Evolutionary conservation across 2,888 invertebrate species (phyloP).

Genomic region (Caenorhabditis uteleia): DNA sequence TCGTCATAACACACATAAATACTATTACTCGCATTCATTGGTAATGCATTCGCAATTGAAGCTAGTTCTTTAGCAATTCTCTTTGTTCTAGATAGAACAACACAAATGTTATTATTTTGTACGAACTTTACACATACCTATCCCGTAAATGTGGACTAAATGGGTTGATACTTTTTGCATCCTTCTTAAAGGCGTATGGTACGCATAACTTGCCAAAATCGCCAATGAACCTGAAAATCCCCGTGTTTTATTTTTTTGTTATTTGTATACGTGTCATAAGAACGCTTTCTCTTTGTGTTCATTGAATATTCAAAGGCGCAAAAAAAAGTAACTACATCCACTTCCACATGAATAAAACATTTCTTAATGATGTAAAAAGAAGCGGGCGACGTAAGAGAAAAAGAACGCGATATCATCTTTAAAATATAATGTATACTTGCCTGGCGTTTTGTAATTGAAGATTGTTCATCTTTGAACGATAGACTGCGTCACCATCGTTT

Average conservation of each 20-base stretch:
- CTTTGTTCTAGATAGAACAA: slow-evolving; percentile 43
- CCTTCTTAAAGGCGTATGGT: slow-evolving; percentile 66
- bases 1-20: slow-evolving; percentile 69
- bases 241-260: neutral
- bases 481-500: slow-evolving; percentile 27
- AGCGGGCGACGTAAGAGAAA: too few species aligned
- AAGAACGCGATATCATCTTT: too few species aligned
- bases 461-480: slow-evolving; percentile 27
- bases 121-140: slow-evolving; percentile 33
- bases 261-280: neutral
- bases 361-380: slow-evolving; percentile 5
- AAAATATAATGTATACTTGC: slow-evolving; percentile 9
- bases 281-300: neutral
- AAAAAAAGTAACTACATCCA: too few species aligned
- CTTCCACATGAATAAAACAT: too few species aligned
- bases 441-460: slow-evolving; percentile 36
- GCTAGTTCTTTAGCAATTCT: slow-evolving; percentile 63
- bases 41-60: slow-evolving; percentile 63
- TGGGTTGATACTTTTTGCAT: slow-evolving; percentile 66
- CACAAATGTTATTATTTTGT: neutral
- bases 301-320: too few species aligned
- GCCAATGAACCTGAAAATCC: slow-evolving; percentile 57
- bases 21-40: slow-evolving; percentile 63
- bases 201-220: slow-evolving; percentile 59
- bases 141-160: slow-evolving; percentile 63